Evolutionary conservation across 1,140 invertebrate species (phyloP).

Genomic region (Aphaenogaster ashmeadi): DNA sequence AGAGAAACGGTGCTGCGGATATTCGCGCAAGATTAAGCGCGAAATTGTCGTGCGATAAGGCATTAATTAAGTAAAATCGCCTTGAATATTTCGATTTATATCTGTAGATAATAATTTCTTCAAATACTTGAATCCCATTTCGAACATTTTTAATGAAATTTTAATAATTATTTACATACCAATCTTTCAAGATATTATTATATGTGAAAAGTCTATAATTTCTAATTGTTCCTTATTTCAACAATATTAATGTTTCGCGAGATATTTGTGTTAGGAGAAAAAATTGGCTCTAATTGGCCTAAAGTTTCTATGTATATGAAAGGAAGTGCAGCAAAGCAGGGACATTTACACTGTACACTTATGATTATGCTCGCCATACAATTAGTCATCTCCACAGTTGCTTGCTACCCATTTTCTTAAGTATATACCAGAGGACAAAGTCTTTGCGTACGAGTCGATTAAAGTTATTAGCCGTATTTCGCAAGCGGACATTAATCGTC

Average conservation of each 20-base stretch:
- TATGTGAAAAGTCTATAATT: neutral
- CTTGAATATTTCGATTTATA: neutral
- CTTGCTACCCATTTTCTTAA: conserved; percentile 49
- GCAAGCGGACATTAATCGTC: conserved; percentile 70
- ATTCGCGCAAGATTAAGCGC: conserved; percentile 6
- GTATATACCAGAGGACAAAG: conserved; percentile 49
- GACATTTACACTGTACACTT: conserved; percentile 18
- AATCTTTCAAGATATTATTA: neutral
- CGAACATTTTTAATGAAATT: neutral
- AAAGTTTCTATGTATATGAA: neutral
- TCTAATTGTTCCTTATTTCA: neutral
- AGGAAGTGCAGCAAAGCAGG: conserved; percentile 30
- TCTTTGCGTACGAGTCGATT: conserved; percentile 63
- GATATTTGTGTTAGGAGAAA: conserved; percentile 1
- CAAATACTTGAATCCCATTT: neutral
- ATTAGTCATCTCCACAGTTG: conserved; percentile 39
- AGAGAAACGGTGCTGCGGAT: conserved; percentile 58
- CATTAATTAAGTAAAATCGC: conserved; percentile 21
- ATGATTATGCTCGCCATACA: conserved; percentile 24
- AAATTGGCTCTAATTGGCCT: conserved; percentile 4
- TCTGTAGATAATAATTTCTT: neutral
- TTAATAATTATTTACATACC: neutral
- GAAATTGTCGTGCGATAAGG: conserved; percentile 34
- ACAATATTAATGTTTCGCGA: neutral
- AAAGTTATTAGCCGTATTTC: conserved; percentile 71